Conservation (phyloP, 2,797 vertebrate species). For the Cynopterus sphinx region DNA sequence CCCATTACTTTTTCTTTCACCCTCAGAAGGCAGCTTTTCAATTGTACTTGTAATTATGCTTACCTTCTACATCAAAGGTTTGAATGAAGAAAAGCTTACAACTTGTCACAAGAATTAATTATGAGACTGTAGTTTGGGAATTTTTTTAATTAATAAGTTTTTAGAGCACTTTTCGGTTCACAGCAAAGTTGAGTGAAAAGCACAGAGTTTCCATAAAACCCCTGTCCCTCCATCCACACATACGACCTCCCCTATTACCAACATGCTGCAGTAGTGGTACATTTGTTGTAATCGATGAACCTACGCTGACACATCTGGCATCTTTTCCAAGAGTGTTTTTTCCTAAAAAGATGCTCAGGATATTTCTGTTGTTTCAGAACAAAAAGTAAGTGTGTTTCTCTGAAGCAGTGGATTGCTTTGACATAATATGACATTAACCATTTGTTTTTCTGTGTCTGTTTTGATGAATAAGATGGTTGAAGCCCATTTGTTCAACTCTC, state of each 20-base stretch:
- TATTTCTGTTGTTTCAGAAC: not conserved
- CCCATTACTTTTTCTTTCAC: not conserved
- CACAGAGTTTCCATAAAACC: not conserved
- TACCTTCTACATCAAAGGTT: not conserved
- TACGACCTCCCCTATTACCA: not conserved
- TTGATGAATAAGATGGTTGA: not conserved
- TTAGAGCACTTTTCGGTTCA: not conserved
- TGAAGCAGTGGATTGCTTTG: not conserved
- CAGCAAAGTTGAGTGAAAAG: not conserved
- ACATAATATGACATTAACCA: not conserved
- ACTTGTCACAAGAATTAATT: not conserved
- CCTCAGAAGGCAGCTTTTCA: not conserved
- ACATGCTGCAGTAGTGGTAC: not conserved
- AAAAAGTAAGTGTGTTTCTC: constrained; percentile 5
- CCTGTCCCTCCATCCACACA: too few relatives aligned
- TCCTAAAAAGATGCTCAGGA: not conserved
- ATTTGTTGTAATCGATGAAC: not conserved
- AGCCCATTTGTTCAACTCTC: not conserved
- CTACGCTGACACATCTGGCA: not conserved
- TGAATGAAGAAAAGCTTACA: not conserved
- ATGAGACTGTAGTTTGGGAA: not conserved
- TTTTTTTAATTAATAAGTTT: not conserved
- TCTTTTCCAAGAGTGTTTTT: not conserved
- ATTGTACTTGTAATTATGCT: not conserved
- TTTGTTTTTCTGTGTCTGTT: not conserved